Evolutionary conservation across 2,888 invertebrate genomes (phyloP), one percentile per base, ranked within the genome.

Genomic region (Nomada fucata): DNA sequence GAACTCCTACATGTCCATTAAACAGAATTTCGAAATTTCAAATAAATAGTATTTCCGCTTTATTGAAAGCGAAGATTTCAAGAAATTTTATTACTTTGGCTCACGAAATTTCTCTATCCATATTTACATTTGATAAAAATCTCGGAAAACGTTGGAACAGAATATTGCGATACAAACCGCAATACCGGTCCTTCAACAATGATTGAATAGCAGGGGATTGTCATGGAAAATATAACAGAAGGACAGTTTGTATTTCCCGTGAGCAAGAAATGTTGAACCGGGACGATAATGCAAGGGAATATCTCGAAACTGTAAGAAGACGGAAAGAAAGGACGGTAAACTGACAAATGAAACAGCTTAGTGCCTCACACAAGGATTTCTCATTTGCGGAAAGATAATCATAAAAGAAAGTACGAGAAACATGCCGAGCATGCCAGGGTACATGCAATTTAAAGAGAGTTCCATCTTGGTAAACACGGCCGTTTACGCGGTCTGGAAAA

Each of bases 371-470:
- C 23, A 50, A 55, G 26, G 42, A 63, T 71, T 72, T 72, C 44
- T 60, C 50, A 47, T 73, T 72, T 23, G 23, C 42, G 9, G 44
- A n/a, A 69, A 36, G 47, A 79, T 70, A 61, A 80, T 74, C 42
- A 50, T 18, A 52, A 55, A 72, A 61, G 47, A 64, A 70, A 64
- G 44, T 47, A 44, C 42, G 64, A 44, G 52, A 55, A 23, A 47
- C 26, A 59, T 52, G 53, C 26, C 11, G 11, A 36, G 64, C 36
- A 69, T 47, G 78, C 36, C 23, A 26, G 50, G 50, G 60, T 67
- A 57, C 55, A 65, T 36, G 69, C 55, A 70, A 82, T 67, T 74
- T 74, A 57, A 74, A 65, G 52, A 60, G 52, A 23, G 61, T 67
- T 67, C 70, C 59, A 18, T 20, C 59, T 42, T 53, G 36, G 50